Evolutionary conservation across 2,888 invertebrate species (phyloP).

Genomic region (Chymomyza amoena): DNA sequence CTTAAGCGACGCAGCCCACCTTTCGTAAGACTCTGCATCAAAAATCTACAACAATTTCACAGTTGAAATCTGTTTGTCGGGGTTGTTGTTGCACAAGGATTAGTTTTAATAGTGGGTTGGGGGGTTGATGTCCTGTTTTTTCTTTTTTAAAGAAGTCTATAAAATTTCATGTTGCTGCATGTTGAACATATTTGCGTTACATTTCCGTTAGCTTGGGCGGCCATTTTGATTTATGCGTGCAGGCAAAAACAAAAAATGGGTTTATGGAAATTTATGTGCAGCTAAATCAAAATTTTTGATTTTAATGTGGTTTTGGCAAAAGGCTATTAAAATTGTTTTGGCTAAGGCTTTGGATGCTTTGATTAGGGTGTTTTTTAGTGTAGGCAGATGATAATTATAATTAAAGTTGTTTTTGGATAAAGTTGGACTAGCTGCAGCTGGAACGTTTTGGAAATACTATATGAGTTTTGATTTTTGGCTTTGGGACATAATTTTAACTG

Average conservation of each 20-base stretch:
- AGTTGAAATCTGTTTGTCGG: slow-evolving; percentile 26
- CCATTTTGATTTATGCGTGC: slow-evolving; percentile 67
- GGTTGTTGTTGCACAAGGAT: slow-evolving; percentile 15
- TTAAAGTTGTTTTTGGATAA: background rate
- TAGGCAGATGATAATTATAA: background rate
- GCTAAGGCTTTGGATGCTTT: background rate
- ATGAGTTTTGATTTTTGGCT: no score
- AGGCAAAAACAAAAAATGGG: slow-evolving; percentile 31
- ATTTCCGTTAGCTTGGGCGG: slow-evolving; percentile 41
- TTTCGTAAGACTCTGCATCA: slow-evolving; percentile 8
- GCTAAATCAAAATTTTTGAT: slow-evolving; percentile 15
- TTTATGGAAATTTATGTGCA: slow-evolving; percentile 56
- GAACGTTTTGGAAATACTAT: no score
- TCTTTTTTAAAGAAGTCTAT: background rate
- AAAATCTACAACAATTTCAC: slow-evolving; percentile 37
- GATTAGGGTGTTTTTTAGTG: background rate
- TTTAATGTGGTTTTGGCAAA: background rate
- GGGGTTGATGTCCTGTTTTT: background rate
- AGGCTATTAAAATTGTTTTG: background rate
- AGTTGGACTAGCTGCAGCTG: background rate
- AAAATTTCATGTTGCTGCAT: slow-evolving; percentile 40
- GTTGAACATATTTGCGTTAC: slow-evolving; percentile 61
- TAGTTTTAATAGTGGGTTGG: slow-evolving; percentile 2
- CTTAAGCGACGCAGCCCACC: slow-evolving; percentile 22
- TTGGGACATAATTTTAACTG: no score